Evolutionary conservation across 2,888 invertebrate genomes (phyloP).

Genomic region (Atherix ibis): DNA sequence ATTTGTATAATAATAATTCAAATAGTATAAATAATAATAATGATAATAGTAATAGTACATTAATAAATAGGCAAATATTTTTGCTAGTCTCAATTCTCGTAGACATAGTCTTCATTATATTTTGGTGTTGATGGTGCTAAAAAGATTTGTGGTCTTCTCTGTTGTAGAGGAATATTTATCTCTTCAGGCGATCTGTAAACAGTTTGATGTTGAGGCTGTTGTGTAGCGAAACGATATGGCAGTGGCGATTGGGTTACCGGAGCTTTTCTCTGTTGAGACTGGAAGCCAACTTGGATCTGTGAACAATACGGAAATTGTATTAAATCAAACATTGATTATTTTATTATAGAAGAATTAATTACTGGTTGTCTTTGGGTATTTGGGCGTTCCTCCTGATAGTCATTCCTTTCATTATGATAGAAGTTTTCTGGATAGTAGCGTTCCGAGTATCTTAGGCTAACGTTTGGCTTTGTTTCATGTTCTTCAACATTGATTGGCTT

Average conservation of each 20-base stretch:
- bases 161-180: constrained; percentile 70
- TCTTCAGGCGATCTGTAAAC: constrained; percentile 76
- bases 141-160: constrained; percentile 48
- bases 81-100: too few relatives aligned
- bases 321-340: too few relatives aligned
- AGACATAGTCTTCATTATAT: constrained; percentile 32
- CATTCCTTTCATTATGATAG: constrained; percentile 44
- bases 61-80: too few relatives aligned
- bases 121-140: constrained; percentile 30
- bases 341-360: constrained; percentile 8
- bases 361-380: constrained; percentile 25
- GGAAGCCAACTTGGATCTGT: constrained; percentile 25
- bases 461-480: constrained; percentile 62
- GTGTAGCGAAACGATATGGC: constrained; percentile 29
- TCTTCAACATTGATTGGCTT: constrained; percentile 74
- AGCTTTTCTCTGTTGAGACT: constrained; percentile 26
- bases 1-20: too few relatives aligned
- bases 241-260: constrained; percentile 24
- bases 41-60: too few relatives aligned
- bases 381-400: constrained; percentile 27
- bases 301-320: too few relatives aligned
- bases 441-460: constrained; percentile 65
- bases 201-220: constrained; percentile 39
- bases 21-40: too few relatives aligned
- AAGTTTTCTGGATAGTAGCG: constrained; percentile 68